Conservation (phyloP, 2,888 invertebrate genomes). For the Drosophila hamatofila region DNA sequence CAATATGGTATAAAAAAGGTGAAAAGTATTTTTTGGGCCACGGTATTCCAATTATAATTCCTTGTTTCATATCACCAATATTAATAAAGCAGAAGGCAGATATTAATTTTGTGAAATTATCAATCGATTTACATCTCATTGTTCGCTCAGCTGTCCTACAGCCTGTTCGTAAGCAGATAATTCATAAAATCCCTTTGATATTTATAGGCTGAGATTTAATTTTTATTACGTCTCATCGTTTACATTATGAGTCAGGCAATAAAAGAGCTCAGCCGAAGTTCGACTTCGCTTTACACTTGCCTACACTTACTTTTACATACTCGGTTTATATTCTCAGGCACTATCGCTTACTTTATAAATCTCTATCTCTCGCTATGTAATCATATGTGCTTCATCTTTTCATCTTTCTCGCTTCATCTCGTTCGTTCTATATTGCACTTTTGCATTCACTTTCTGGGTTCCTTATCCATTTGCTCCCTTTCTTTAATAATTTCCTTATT, state of each 20-base stretch:
- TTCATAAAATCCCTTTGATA: not conserved
- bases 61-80: not conserved
- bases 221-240: not conserved
- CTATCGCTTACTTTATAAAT: not conserved
- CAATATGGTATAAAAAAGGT: not conserved
- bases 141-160: not conserved
- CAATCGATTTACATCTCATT: not conserved
- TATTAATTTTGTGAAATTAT: not conserved
- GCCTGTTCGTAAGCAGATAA: not conserved
- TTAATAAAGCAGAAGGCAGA: not conserved
- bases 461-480: too few species aligned
- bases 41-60: not conserved
- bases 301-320: not conserved
- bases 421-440: too few species aligned
- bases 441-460: too few species aligned
- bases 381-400: not conserved
- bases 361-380: not conserved
- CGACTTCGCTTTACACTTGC: not conserved
- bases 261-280: not conserved
- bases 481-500: too few species aligned
- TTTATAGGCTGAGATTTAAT: not conserved
- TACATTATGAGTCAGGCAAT: not conserved
- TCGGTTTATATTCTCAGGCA: too few species aligned
- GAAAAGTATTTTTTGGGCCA: not conserved
- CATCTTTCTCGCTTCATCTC: not conserved